A percentile compares a stretch with the other conserved stretches of the same genome.
These are phyloP conservation scores for Nesogale talazaci DNA, from an alignment of 2,113 vertebrate genomes.

Conservation along the genomic window DNA sequence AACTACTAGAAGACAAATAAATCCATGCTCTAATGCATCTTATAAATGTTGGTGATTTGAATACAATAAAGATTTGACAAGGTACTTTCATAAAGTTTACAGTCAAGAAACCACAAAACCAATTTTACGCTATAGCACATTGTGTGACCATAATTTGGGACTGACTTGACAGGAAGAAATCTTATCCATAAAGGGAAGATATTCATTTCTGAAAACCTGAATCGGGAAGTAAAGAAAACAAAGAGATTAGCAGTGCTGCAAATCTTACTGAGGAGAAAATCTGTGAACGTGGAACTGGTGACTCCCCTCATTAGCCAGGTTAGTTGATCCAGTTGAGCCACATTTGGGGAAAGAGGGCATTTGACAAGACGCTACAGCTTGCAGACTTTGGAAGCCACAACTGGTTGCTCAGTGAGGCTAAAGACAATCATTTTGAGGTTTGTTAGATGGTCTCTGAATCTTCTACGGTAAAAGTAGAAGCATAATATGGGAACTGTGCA, in stretches of 20 bases:
- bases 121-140: background rate
- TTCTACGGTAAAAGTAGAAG: background rate
- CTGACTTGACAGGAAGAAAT: background rate
- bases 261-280: background rate
- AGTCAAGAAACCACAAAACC: background rate
- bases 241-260: background rate
- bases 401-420: background rate
- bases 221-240: background rate
- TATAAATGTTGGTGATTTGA: background rate
- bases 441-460: background rate
- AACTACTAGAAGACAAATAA: too few relatives aligned
- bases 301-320: background rate
- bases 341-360: background rate
- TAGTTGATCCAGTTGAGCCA: background rate
- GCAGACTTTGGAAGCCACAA: background rate
- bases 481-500: background rate
- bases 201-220: background rate
- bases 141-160: background rate
- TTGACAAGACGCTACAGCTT: background rate
- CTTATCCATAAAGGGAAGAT: background rate
- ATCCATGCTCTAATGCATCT: too few relatives aligned
- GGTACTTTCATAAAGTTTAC: background rate
- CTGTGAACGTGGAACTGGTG: background rate
- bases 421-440: background rate
- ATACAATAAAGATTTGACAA: background rate